Percentiles rank a stretch among this genome's conserved stretches.
Evolutionary conservation across 1,140 invertebrate species (phyloP).

Genomic region (Drosophila nigrodunni): DNA sequence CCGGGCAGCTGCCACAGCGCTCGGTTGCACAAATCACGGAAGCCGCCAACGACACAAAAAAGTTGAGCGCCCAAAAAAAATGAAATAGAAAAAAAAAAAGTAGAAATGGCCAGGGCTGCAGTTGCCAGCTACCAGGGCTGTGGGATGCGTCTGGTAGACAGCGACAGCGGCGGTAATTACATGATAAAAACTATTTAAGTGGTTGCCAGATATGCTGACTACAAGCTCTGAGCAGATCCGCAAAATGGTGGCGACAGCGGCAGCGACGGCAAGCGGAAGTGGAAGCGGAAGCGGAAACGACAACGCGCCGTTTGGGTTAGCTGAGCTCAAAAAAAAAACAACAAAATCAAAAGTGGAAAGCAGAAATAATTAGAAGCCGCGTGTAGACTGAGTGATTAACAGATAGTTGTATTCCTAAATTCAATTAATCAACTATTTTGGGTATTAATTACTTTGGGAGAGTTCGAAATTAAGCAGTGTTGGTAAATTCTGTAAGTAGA

Average conservation of each 20-base stretch:
- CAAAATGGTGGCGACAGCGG: conserved; percentile 12
- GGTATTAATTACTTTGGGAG: no score
- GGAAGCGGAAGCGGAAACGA: conserved; percentile 31
- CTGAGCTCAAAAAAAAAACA: conserved; percentile 7
- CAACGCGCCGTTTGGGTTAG: conserved; percentile 15
- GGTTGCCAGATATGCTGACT: conserved; percentile 46
- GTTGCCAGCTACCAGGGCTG: no score
- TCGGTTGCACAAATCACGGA: conserved; percentile 73
- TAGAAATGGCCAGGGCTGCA: no score
- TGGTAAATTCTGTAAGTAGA: no score
- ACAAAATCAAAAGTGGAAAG: no score
- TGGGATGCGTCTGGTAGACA: conserved; percentile 64
- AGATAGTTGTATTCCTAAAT: no score
- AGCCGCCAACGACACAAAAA: conserved; percentile 47
- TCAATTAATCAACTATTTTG: no score
- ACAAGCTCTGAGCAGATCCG: neutral
- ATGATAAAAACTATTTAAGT: conserved; percentile 82
- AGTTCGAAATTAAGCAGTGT: no score
- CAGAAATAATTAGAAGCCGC: no score
- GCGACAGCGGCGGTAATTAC: conserved; percentile 77
- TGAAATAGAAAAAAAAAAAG: no score
- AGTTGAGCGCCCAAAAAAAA: conserved; percentile 24
- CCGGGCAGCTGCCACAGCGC: conserved; percentile 45
- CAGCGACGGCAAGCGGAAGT: conserved; percentile 8
- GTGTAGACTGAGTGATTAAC: no score